Evolutionary conservation across 2,888 invertebrate genomes (phyloP), one percentile per base, ranked within the genome.

Genomic region (Lysandra coridon): DNA sequence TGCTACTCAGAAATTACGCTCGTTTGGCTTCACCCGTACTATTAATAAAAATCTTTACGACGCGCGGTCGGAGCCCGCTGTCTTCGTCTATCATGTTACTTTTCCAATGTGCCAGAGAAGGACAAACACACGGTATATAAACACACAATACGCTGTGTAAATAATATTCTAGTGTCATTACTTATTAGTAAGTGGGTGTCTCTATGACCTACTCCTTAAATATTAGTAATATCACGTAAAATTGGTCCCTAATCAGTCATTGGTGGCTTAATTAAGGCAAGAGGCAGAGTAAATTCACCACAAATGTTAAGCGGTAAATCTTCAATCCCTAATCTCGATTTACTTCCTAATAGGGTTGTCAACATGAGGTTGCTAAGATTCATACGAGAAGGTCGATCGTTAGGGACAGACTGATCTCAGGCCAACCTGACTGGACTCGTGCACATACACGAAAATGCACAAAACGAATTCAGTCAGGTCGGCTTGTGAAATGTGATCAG

Each of bases 271-370:
- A 69, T 69, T 69, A 33, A 69, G 33, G 33, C 33, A 69, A 69
- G 30, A 7, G 6, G 10, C 64, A 4, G 37, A 37, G 69, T 33
- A 64, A 64, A 64, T 33, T 37, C 5, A 69, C 14, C 5, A 33
- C 69, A 33, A 69, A 69, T 37, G 37, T 69, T 37, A 17, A 33
- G 69, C 69, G 69, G 69, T 69, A 69, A 69, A 69, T 69, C 69
- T 37, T 69, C 69, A 14, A 69, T 69, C 69, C 14, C 37, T 69
- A 69, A 69, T 69, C 69, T 69, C 69, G 69, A 69, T 69, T 37
- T 69, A 69, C 69, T 37, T 33, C 33, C 69, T 14, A 37, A 0
- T 33, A 69, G 33, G 69, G 69, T 69, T 69, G 14, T 14, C 69
- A 12, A 30, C 12, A 17, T 14, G 37, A 17, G 7, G 30, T 69